Evolutionary conservation across 2,113 vertebrate species (phyloP).

Genomic region (Bostrychus sinensis): DNA sequence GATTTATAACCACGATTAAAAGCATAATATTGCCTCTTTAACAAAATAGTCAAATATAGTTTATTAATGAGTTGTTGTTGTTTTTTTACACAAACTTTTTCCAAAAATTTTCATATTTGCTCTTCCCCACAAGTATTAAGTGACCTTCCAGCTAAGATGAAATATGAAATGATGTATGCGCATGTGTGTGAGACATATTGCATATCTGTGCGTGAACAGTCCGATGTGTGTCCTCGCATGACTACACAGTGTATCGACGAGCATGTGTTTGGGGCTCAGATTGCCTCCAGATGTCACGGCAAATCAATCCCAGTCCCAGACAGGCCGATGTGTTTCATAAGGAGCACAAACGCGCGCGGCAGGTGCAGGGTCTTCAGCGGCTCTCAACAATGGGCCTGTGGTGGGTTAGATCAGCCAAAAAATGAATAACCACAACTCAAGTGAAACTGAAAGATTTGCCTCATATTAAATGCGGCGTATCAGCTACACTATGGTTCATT

Average conservation of each 20-base stretch:
- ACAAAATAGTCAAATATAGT: too few relatives aligned
- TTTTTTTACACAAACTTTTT: too few relatives aligned
- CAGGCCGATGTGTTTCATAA: conserved; percentile 80
- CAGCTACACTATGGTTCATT: not conserved
- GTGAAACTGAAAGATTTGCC: conserved; percentile 18
- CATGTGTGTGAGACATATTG: not conserved
- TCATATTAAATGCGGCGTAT: conserved; percentile 16
- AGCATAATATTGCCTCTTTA: too few relatives aligned
- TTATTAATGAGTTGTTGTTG: too few relatives aligned
- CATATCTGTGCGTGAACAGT: conserved; percentile 30
- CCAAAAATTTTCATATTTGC: too few relatives aligned
- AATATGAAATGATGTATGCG: not conserved
- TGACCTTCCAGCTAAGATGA: not conserved
- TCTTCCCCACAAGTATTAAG: too few relatives aligned
- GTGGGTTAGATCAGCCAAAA: conserved; percentile 28
- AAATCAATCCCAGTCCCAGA: conserved; percentile 81
- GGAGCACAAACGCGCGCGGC: conserved; percentile 49
- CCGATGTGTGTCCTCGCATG: conserved; percentile 41
- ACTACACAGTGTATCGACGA: conserved; percentile 54
- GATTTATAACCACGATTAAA: too few relatives aligned
- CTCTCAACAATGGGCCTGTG: conserved; percentile 48
- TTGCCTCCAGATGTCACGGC: conserved; percentile 82
- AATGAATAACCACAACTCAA: conserved; percentile 22
- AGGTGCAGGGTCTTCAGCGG: conserved; percentile 65
- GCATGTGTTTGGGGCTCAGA: conserved; percentile 76